Evolutionary conservation across 1,140 invertebrate genomes (phyloP).

Genomic region (Anagrus nilaparvatae): DNA sequence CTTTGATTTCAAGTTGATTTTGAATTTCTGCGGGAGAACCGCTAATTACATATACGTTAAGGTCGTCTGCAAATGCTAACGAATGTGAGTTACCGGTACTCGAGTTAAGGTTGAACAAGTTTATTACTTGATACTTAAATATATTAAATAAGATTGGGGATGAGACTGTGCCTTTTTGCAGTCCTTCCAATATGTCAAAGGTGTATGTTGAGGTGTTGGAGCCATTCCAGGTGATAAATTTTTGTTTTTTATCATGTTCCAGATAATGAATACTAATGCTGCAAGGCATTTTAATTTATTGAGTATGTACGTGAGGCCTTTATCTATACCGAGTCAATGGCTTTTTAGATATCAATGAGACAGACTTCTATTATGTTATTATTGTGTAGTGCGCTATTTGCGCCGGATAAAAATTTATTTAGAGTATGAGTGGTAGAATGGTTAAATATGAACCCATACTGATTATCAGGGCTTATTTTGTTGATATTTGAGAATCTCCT

Average conservation of each 20-base stretch:
- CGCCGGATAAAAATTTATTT: constrained; percentile 6
- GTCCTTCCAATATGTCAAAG: constrained; percentile 1
- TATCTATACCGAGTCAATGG: constrained; percentile 16
- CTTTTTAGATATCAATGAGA: too few species aligned
- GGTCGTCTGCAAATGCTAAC: neutral
- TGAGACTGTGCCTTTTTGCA: constrained; percentile 1
- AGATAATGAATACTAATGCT: neutral
- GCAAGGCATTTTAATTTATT: too few species aligned
- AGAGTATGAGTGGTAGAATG: constrained; percentile 16
- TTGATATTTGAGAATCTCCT: constrained; percentile 8
- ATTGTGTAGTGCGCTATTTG: constrained; percentile 2
- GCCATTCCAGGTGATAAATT: neutral
- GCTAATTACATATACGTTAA: neutral
- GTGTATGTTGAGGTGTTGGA: neutral
- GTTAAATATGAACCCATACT: constrained; percentile 15
- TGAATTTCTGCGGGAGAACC: neutral
- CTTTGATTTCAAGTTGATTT: neutral
- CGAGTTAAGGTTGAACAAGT: neutral
- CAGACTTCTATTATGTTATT: constrained; percentile 11
- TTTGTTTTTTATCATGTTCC: neutral
- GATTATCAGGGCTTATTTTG: constrained; percentile 17
- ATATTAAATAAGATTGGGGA: constrained; percentile 4
- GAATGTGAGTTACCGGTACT: neutral
- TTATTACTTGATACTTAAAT: neutral
- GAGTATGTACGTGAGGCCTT: too few species aligned